phyloP scores from a whole-genome alignment of 2,888 invertebrate species.

The Miltochrista miniata region DNA sequence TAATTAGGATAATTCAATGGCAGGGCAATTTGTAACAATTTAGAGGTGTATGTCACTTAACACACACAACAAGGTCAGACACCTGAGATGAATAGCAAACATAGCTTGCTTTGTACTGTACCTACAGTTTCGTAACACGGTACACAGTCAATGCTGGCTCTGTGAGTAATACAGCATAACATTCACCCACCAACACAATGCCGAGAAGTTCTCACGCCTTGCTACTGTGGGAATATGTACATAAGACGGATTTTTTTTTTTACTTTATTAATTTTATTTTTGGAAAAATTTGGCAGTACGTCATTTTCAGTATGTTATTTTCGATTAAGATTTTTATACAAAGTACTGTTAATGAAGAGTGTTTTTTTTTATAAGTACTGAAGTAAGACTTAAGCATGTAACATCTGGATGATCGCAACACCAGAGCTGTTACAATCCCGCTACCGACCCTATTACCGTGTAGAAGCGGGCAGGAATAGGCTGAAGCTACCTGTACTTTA shows the following conservation, averaged over 20 bases:
- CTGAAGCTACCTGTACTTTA: no score
- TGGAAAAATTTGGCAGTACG: not conserved
- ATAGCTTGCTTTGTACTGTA: constrained; percentile 23
- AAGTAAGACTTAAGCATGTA: no score
- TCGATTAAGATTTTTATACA: no score
- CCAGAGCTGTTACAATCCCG: no score
- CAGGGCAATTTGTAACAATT: constrained; percentile 39
- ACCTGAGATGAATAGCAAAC: constrained; percentile 54
- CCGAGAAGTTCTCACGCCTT: constrained; percentile 72
- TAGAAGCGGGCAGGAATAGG: no score
- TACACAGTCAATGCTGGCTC: constrained; percentile 52
- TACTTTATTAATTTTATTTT: constrained; percentile 1
- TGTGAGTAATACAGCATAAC: constrained; percentile 55
- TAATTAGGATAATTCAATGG: constrained; percentile 40
- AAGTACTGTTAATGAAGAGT: no score
- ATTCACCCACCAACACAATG: constrained; percentile 71
- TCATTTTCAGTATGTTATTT: no score
- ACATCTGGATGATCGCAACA: no score
- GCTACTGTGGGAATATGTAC: constrained; percentile 55
- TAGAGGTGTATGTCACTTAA: constrained; percentile 52
- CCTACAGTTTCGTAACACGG: constrained; percentile 61
- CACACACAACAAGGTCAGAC: constrained; percentile 58
- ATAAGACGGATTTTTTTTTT: constrained; percentile 35
- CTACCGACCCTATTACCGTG: no score
- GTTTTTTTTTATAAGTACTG: no score